Evolutionary conservation across 1,140 invertebrate species (phyloP), one percentile per base, ranked within the genome.

Genomic region (Laupala kohalensis): DNA sequence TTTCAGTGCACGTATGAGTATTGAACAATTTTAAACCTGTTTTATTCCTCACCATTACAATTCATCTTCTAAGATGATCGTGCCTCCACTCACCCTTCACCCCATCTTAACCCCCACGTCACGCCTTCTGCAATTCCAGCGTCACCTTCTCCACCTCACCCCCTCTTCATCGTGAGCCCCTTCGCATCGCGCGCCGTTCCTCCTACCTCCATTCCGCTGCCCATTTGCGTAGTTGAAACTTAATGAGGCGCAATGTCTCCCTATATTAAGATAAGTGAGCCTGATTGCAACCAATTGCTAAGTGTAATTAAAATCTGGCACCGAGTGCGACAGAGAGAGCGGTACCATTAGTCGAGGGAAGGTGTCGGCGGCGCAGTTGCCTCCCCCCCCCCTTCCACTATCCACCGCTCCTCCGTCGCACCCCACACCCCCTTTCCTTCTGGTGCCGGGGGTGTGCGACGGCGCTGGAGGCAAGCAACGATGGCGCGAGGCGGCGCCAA

Each of bases 211-310:
- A 6, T 25, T 26, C 66, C 66, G 13, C 5, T n/a, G 26, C 25
- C 27, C 28, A 68, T 68, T 68, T 68, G 28, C 67, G 67, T 68
- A 68, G 67, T 68, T 68, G 67, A 2, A 29, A 19, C 28, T 68
- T 68, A 68, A 68, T 68, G 67, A 68, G 67, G 13, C 28, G 67
- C 26, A 68, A 68, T 30, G 26, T 37, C 26, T 23, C 67, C 29
- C 67, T 68, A 29, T 29, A 9, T 30, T 6, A 27, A 68, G 67
- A 68, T 68, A 68, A 68, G 67, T 68, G 28, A 68, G 29, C 67
- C 67, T 68, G 67, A 68, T 68, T 68, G 67, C 29, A 68, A 68
- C 67, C 67, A 68, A 68, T 68, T 68, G 67, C 67, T 68, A 29
- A 29, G 67, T 68, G 67, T 68, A 68, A 68, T 68, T 68, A 68